phyloP scores from a whole-genome alignment of 2,113 vertebrate genomes.

The Manacus vitellinus region DNA sequence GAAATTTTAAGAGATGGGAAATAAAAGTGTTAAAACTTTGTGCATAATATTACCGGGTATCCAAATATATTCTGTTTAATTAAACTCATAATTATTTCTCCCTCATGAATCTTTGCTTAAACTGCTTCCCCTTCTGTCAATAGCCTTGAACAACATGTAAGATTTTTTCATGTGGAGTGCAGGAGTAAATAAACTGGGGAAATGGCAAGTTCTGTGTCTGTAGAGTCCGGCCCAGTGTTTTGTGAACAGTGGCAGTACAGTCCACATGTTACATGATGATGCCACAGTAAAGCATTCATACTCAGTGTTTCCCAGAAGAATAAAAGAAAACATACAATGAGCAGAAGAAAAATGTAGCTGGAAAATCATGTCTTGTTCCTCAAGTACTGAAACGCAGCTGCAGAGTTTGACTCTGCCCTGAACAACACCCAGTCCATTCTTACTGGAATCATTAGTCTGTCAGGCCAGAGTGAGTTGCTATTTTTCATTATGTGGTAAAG shows the following conservation, averaged over 20 bases:
- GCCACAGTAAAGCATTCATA: neutral
- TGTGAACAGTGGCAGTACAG: neutral
- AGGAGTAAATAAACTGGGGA: neutral
- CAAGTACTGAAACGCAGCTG: neutral
- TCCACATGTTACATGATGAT: neutral
- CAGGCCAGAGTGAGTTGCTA: neutral
- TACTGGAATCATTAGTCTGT: neutral
- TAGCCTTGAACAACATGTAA: neutral
- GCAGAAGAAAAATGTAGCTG: neutral
- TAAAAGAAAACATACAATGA: slow-evolving; percentile 19
- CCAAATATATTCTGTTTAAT: neutral
- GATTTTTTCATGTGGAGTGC: neutral
- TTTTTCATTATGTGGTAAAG: neutral
- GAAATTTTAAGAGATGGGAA: neutral
- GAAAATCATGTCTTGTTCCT: neutral
- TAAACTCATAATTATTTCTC: neutral
- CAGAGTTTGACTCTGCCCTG: neutral
- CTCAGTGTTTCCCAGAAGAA: neutral
- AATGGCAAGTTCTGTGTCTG: neutral
- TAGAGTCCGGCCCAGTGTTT: neutral
- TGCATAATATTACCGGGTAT: neutral
- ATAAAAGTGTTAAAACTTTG: neutral
- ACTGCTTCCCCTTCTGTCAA: neutral
- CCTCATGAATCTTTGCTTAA: neutral
- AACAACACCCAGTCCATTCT: neutral